Conservation (phyloP, 2,113 vertebrate species). For the Epinephelus lanceolatus region DNA sequence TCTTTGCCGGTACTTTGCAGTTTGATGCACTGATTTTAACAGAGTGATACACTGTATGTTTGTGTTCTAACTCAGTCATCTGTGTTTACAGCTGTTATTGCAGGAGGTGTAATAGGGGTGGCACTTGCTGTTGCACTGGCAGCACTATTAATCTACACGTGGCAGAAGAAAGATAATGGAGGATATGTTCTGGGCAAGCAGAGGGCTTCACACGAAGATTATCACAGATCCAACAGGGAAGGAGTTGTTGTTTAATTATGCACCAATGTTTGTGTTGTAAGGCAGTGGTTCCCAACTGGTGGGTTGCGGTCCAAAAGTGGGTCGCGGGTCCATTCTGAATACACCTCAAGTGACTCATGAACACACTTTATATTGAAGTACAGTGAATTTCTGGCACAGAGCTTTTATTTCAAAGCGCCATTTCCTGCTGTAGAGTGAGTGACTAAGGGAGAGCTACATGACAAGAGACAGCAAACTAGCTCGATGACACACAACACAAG, state of each 20-base stretch:
- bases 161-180: constrained; percentile 89
- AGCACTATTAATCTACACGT: constrained; percentile 88
- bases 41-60: not conserved
- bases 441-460: no score
- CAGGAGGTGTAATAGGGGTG: constrained; percentile 87
- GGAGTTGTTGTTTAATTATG: constrained; percentile 79
- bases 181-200: constrained; percentile 86
- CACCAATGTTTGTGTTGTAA: not conserved
- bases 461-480: no score
- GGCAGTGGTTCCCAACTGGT: no score
- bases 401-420: no score
- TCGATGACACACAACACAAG: no score
- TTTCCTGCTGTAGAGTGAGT: no score
- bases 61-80: not conserved
- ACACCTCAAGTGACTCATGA: no score
- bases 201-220: constrained; percentile 84
- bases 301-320: no score
- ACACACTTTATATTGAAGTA: no score
- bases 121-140: constrained; percentile 84
- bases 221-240: constrained; percentile 85
- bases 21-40: not conserved
- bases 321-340: no score
- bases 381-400: no score
- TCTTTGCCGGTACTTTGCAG: constrained; percentile 84
- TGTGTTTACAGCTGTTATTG: constrained; percentile 85